Evolutionary conservation across 2,888 invertebrate species (phyloP).

Genomic region (Dyspetes luteomarginatus): DNA sequence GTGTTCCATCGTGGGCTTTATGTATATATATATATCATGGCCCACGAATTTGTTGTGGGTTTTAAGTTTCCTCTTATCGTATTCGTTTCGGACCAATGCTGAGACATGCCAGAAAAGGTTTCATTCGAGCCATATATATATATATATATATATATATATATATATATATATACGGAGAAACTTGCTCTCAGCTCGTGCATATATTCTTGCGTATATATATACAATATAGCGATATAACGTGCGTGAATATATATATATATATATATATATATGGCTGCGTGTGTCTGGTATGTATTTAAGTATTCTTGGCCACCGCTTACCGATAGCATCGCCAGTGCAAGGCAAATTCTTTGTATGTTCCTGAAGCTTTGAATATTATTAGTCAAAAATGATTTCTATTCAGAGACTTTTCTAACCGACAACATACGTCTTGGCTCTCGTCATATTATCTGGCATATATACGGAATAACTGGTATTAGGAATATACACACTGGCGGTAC

Average conservation of each 20-base stretch:
- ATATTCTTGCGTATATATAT: no score
- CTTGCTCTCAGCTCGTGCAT: no score
- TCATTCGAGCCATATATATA: background rate
- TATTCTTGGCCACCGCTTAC: background rate
- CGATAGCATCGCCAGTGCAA: constrained; percentile 41
- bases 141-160: background rate
- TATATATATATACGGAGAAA: background rate
- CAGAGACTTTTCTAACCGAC: constrained; percentile 1
- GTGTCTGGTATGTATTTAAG: background rate
- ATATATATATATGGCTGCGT: background rate
- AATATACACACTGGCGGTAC: constrained; percentile 9
- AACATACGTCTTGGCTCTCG: background rate
- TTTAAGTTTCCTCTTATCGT: constrained; percentile 42
- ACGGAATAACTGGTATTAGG: constrained; percentile 54
- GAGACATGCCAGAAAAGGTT: background rate
- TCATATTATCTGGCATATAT: constrained; percentile 48
- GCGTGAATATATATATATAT: no score
- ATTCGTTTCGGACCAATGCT: background rate
- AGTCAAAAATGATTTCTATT: constrained; percentile 49
- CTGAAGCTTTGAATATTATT: constrained; percentile 55
- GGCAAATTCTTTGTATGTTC: constrained; percentile 45
- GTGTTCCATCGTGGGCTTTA: constrained; percentile 23
- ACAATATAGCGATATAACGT: no score
- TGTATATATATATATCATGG: constrained; percentile 21
- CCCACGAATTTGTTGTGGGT: constrained; percentile 30